Conservation (phyloP, 1,140 invertebrate genomes). For the Sitophilus oryzae region DNA sequence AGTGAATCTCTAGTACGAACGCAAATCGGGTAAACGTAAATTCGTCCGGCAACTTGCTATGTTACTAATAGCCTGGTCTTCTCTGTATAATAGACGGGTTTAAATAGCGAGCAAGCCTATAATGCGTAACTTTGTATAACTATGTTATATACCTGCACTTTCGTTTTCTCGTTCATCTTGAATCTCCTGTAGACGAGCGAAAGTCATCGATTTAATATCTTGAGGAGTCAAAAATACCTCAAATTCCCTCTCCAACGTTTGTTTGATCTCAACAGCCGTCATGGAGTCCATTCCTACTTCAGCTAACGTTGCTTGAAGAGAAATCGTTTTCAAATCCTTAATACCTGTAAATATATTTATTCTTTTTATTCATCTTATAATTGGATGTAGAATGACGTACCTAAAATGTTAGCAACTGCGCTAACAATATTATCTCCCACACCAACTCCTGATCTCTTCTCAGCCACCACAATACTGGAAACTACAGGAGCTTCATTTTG, state of each 20-base stretch:
- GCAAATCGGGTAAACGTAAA: too few relatives aligned
- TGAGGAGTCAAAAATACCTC: conserved; percentile 54
- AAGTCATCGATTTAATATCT: conserved; percentile 53
- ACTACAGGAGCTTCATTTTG: conserved; percentile 59
- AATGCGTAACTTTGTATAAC: too few relatives aligned
- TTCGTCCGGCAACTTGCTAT: too few relatives aligned
- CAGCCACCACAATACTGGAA: conserved; percentile 72
- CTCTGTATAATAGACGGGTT: too few relatives aligned
- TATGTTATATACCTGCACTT: background rate
- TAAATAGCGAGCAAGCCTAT: too few relatives aligned
- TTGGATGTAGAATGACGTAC: conserved; percentile 27
- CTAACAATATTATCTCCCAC: conserved; percentile 57
- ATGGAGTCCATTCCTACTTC: conserved; percentile 87
- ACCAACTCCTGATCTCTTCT: conserved; percentile 55
- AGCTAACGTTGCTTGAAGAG: conserved; percentile 62
- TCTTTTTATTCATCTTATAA: background rate
- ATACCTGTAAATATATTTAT: conserved; percentile 35
- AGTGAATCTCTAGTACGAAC: too few relatives aligned
- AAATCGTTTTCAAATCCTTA: conserved; percentile 54
- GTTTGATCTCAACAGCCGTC: conserved; percentile 80
- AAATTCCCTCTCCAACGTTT: conserved; percentile 60
- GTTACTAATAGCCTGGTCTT: too few relatives aligned
- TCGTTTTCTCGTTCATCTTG: conserved; percentile 17
- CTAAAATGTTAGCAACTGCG: conserved; percentile 59
- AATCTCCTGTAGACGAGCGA: conserved; percentile 29